Conservation (phyloP, 37 sponge, comb jelly and placozoan genomes). For the Tethya wilhelma region DNA sequence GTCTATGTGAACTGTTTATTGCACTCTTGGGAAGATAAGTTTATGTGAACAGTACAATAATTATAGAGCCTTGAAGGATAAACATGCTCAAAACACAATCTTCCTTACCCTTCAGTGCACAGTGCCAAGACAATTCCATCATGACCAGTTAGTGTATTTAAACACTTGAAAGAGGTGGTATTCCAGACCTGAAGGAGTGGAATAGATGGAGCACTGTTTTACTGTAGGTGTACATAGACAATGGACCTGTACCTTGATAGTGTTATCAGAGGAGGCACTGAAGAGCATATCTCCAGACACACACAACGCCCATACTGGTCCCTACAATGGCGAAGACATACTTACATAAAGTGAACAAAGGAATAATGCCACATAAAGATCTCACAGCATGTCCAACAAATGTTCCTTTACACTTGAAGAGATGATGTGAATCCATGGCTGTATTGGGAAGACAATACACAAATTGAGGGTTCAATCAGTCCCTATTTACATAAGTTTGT, state of each 20-base stretch:
- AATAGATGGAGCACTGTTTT: neutral
- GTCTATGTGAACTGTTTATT: too few species aligned
- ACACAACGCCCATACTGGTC: constrained; percentile 94
- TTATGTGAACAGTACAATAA: too few species aligned
- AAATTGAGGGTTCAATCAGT: too few species aligned
- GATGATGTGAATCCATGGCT: constrained; percentile 88
- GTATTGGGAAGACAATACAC: too few species aligned
- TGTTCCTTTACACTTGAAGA: constrained; percentile 95
- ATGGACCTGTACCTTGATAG: constrained; percentile 82
- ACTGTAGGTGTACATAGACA: neutral
- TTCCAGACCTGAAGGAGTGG: constrained; percentile 84
- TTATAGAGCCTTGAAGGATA: too few species aligned
- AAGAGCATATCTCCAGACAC: constrained; percentile 82
- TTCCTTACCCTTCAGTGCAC: constrained; percentile 79
- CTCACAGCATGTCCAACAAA: constrained; percentile 96
- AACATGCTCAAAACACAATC: too few species aligned
- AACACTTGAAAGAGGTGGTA: constrained; percentile 84
- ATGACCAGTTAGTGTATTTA: constrained; percentile 88
- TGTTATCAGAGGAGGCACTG: constrained; percentile 95
- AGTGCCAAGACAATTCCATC: constrained; percentile 89
- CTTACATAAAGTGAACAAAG: too few species aligned
- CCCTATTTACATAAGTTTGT: neutral
- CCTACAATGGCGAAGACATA: too few species aligned
- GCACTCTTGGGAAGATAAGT: too few species aligned
- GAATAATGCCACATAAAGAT: too few species aligned